Evolutionary conservation across 2,113 vertebrate genomes (phyloP), one percentile per base, ranked within the genome.

Genomic region (Vulpes vulpes): DNA sequence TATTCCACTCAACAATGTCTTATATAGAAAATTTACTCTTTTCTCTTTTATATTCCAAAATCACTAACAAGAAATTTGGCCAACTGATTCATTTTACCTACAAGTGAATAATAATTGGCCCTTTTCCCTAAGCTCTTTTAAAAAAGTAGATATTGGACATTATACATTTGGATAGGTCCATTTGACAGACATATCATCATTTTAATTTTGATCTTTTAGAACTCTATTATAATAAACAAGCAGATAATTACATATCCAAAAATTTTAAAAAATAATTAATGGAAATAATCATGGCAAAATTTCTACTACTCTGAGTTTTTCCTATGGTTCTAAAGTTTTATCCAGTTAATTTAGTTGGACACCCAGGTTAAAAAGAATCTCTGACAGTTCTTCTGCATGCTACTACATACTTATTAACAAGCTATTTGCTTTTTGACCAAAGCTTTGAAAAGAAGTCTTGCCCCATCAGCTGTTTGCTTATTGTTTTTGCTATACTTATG

Each of bases 31-130:
- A 74, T 16, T 90, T 55, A 59, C 17, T 32, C 1, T 65, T 59
- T 81, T 49, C 10, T 82, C 15, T 43, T 90, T 85, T 84, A 51
- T 69, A 84, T 80, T 80, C 82, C 22, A 81, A 88, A 95, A 85
- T 82, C 5, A 73, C 20, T 88, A 87, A 30, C 73, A 90, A 57
- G 6, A 74, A 95, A 67, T 62, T 89, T 23, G 88, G 43, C 49
- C 30, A 90, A 91, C 1, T 55, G 0, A 74, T 5, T 59, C 22
- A 92, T 3, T 83, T 15, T 57, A 81, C 17, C 67, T 84, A 94
- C 67, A 92, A 57, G 78, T 87, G 23, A 3, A 0, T 83, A 27
- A 30, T 8, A 88, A 82, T 2, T 71, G n/a, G 32, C 11, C 55
- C 74, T 69, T 53, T 90, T 35, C 81, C 11, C 23, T 73, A 89